Evolutionary conservation across 2,888 invertebrate genomes (phyloP).

Genomic region (Hyposoter didymator): DNA sequence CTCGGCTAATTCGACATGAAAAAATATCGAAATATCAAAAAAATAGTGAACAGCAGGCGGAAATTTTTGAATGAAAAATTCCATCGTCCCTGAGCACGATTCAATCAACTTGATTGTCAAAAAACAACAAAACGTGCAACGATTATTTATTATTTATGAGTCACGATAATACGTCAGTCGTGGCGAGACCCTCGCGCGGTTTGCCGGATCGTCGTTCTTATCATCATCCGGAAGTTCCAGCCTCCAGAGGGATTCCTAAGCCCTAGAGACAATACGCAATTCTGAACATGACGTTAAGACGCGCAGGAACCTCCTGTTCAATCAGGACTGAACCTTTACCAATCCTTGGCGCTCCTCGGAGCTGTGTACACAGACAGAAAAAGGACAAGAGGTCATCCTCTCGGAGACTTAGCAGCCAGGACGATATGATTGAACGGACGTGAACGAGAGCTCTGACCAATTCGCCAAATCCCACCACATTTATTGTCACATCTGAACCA

Average conservation of each 20-base stretch:
- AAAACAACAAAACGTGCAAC: constrained; percentile 7
- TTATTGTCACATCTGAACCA: constrained; percentile 5
- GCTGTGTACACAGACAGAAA: background rate
- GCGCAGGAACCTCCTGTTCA: constrained; percentile 39
- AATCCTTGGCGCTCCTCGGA: background rate
- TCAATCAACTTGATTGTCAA: constrained; percentile 47
- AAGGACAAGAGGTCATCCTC: constrained; percentile 40
- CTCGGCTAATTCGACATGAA: background rate
- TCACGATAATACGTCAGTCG: background rate
- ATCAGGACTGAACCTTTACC: constrained; percentile 42
- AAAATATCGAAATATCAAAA: background rate
- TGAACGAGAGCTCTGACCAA: constrained; percentile 40
- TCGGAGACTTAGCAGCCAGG: background rate
- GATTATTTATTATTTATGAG: constrained; percentile 56
- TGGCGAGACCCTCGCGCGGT: constrained; percentile 5
- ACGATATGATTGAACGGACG: constrained; percentile 52
- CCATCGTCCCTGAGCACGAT: constrained; percentile 39
- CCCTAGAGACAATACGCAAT: constrained; percentile 51
- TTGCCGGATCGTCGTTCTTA: constrained; percentile 18
- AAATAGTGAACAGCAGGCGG: background rate
- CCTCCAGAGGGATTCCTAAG: constrained; percentile 44
- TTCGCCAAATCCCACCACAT: background rate
- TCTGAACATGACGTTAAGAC: constrained; percentile 14
- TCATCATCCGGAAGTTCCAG: constrained; percentile 64
- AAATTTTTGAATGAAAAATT: constrained; percentile 41